phyloP scores from a whole-genome alignment of 1,140 invertebrate genomes.

The Procambarus virginalis region DNA sequence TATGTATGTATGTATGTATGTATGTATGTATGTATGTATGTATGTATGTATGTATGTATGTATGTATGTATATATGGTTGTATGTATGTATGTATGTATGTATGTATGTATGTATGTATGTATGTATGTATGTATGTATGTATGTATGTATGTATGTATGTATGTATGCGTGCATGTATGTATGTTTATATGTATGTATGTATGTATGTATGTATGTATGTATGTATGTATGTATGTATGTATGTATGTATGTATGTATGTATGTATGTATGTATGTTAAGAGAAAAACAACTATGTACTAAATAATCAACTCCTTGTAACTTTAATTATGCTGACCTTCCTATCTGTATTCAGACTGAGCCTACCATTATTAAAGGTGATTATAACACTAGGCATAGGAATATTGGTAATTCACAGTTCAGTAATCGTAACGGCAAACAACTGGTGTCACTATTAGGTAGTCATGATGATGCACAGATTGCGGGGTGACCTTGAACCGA shows the following conservation, averaged over 20 bases:
- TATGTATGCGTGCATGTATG: no score
- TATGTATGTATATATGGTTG: not conserved
- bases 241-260: conserved; percentile 38
- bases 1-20: no score
- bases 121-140: conserved; percentile 27
- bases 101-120: conserved; percentile 38
- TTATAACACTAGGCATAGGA: no score
- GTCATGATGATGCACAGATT: no score
- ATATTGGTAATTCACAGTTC: no score
- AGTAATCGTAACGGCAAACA: no score
- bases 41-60: conserved; percentile 24
- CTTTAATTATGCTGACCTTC: no score
- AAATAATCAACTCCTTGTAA: no score
- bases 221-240: conserved; percentile 40
- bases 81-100: conserved; percentile 37
- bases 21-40: not conserved
- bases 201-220: conserved; percentile 25
- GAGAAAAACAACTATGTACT: conserved; percentile 9
- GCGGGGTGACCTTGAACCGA: no score
- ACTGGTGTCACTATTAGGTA: no score
- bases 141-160: not conserved
- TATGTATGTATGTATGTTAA: conserved; percentile 33
- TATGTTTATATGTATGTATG: conserved; percentile 16
- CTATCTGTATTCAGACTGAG: no score
- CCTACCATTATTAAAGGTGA: no score